Conservation (phyloP, 2,888 invertebrate genomes). For the Hesperia comma region DNA sequence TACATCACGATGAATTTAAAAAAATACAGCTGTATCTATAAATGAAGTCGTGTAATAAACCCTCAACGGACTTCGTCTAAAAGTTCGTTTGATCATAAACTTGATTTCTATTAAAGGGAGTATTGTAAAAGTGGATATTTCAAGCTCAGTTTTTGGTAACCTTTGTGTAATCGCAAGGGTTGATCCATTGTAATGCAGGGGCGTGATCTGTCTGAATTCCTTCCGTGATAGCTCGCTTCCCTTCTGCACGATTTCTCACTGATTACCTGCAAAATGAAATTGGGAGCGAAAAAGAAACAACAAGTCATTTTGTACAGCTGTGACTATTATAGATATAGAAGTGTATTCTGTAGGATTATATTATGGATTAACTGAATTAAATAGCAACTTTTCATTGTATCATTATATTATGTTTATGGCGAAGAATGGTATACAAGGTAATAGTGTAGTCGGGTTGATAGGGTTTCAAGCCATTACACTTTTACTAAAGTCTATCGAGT, state of each 20-base stretch:
- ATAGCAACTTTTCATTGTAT: too few relatives aligned
- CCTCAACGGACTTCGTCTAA: background rate
- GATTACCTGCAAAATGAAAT: constrained; percentile 69
- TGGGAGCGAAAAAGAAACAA: constrained; percentile 52
- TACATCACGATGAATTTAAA: too few relatives aligned
- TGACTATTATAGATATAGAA: constrained; percentile 1
- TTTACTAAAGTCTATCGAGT: too few relatives aligned
- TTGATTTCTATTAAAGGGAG: background rate
- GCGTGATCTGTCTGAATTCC: constrained; percentile 63
- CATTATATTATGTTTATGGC: too few relatives aligned
- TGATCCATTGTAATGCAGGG: constrained; percentile 51
- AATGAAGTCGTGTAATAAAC: background rate
- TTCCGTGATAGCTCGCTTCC: constrained; percentile 58
- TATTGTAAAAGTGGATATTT: background rate
- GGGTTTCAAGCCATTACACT: too few relatives aligned
- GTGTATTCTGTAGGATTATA: too few relatives aligned
- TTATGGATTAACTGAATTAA: too few relatives aligned
- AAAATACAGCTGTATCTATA: too few relatives aligned
- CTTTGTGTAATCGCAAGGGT: constrained; percentile 43
- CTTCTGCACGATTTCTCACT: constrained; percentile 72
- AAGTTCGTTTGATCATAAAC: background rate
- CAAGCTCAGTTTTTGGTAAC: constrained; percentile 37
- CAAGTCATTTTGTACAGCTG: constrained; percentile 42
- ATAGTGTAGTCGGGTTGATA: too few relatives aligned
- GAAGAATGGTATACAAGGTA: too few relatives aligned